Evolutionary conservation across 2,888 invertebrate species (phyloP).

Genomic region (Leucoptera coffeella): DNA sequence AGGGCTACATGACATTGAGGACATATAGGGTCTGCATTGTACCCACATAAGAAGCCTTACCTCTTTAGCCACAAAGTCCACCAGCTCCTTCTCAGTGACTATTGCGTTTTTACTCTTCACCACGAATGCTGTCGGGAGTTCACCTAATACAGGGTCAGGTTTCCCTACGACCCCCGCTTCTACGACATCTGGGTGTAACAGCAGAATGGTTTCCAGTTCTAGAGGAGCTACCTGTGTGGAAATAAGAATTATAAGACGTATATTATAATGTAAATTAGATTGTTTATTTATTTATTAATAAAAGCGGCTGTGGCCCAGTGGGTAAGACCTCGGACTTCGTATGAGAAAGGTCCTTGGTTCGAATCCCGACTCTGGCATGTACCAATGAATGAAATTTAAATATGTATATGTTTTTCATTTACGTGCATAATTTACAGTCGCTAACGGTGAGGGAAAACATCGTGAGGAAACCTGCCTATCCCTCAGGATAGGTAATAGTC

Average conservation of each 20-base stretch:
- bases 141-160: constrained; percentile 60
- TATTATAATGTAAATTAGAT: background rate
- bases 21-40: no score
- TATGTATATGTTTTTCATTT: no score
- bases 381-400: no score
- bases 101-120: constrained; percentile 50
- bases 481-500: no score
- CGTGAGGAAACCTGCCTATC: no score
- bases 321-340: background rate
- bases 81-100: constrained; percentile 50
- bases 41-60: no score
- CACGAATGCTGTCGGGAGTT: constrained; percentile 67
- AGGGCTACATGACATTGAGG: no score
- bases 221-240: constrained; percentile 65
- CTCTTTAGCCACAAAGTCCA: constrained; percentile 39
- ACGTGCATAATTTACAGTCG: no score
- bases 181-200: constrained; percentile 60
- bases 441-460: no score
- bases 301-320: background rate
- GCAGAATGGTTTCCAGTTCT: constrained; percentile 72
- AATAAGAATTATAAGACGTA: background rate
- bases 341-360: background rate
- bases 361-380: no score
- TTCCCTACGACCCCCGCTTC: constrained; percentile 77
- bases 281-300: background rate